Evolutionary conservation across 2,797 vertebrate genomes (phyloP), one percentile per base, ranked within the genome.

Genomic region (Oreochromis grahami): DNA sequence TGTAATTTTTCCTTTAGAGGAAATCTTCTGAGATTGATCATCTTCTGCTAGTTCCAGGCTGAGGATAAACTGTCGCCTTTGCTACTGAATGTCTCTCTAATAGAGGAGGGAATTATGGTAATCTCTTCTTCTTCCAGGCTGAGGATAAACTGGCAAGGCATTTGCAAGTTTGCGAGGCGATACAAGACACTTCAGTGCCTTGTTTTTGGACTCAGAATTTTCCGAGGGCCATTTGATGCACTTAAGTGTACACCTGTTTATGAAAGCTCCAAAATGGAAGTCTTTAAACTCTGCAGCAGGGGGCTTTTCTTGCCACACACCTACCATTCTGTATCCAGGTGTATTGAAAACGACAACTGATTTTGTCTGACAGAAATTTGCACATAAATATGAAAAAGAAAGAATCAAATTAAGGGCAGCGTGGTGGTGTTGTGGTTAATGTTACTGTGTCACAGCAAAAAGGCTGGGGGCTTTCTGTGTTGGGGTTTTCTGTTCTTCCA

Each of bases 121-220:
- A 38, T 9, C 6, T 45, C 7, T 26, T 52, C 12, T 58, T 32
- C 5, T 26, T 83, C 1, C 91, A 96, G 95, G 77, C 36, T 6
- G 81, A 83, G 80, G 92, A 90, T 2, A 86, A 90, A 87, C 53
- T 93, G 4, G 13, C 14, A 26, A 26, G 26, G 26, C 26, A 26
- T 26, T 26, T 26, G 26, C 4, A 26, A 29, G 3, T 45, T 70
- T 70, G 8, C 38, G 11, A 45, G 0, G 1, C 0, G 1, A 70
- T 26, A 26, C 38, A 45, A 43, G 21, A 26, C 38, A 0, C 13
- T 15, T 68, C n/a, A 43, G 1, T 24, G 63, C 63, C n/a, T 68
- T 68, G n/a, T 43, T 41, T 65, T 41, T 21, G 19, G 60, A 15
- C 45, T 48, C 15, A 68, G 63, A 43, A 43, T 14, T 70, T 26